These are phyloP conservation scores for Gymnoscopelus microlampas DNA, from an alignment of 2,797 vertebrate species.

Conservation along the genomic window DNA sequence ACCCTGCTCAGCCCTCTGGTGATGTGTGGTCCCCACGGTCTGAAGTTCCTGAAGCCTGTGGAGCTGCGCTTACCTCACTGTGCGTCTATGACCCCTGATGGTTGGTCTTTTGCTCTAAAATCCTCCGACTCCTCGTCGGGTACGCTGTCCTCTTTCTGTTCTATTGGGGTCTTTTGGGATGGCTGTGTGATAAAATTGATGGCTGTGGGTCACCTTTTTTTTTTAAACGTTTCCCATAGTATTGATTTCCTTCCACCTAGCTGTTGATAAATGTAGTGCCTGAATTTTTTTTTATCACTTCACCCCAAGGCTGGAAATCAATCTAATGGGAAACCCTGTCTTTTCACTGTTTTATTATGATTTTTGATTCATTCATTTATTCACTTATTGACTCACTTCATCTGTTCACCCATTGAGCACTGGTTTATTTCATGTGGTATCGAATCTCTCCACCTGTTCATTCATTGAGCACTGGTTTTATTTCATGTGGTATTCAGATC, in stretches of 20 bases:
- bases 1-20: conserved; percentile 93
- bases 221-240: conserved; percentile 56
- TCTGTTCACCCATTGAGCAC: conserved; percentile 46
- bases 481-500: conserved; percentile 31
- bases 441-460: too few relatives aligned
- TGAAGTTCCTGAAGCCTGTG: conserved; percentile 99
- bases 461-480: too few relatives aligned
- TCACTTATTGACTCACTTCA: conserved; percentile 50
- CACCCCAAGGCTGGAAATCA: conserved; percentile 44
- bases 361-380: conserved; percentile 60
- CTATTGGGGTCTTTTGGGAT: conserved; percentile 91
- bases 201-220: conserved; percentile 64
- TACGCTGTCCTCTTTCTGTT: conserved; percentile 97
- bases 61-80: conserved; percentile 99
- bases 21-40: conserved; percentile 99
- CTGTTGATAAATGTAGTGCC: background rate
- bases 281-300: background rate
- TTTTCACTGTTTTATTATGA: conserved; percentile 40
- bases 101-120: conserved; percentile 99
- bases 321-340: conserved; percentile 55
- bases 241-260: conserved; percentile 44
- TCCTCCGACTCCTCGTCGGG: conserved; percentile 99
- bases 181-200: conserved; percentile 81
- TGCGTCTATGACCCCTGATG: conserved; percentile 99
- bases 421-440: conserved; percentile 41